Evolutionary conservation across 2,797 vertebrate species (phyloP), one percentile per base, ranked within the genome.

Genomic region (Etheostoma nigrum): DNA sequence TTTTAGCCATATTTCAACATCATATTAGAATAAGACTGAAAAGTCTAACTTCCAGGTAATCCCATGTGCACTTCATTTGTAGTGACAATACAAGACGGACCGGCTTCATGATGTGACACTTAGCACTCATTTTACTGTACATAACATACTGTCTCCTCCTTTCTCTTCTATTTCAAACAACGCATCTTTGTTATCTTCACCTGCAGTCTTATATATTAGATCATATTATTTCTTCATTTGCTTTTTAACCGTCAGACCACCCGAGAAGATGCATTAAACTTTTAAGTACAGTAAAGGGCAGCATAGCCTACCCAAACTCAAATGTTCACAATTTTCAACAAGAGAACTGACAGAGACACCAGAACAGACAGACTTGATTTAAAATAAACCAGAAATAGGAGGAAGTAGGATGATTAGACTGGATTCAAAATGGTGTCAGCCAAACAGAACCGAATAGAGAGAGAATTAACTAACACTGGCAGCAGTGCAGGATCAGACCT

Each of bases 381-480:
- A 12, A 42, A 15, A 21, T 16, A 4, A 10, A 27, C 36, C 15
- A 4, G 4, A 55, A 33, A 45, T 44, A 55, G 42, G 18, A 6
- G 1, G 6, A 30, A 63, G 45, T 48, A 30, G 45, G 12, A 49
- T 16, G 48, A 65, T 65, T 51, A 36, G 27, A 65, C 27, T 49
- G 27, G 19, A 65, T 36, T n/a, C 27, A 64, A 48, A 49, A 64
- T 49, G 45, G 25, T 64, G 45, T 36, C 27, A 33, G 62, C 11
- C 27, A 49, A 33, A 30, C 44, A 8, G 44, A 48, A 9, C 42
- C 23, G 19, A 27, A 27, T 47, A 23, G 7, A 62, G 42, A 62
- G 57, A 58, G 19, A 58, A 40, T 12, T 0, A 36, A 58, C 21
- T 15, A 21, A 60, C 40, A 23, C 40, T 23, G 40, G 36, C 58